phyloP scores from a whole-genome alignment of 1,140 invertebrate genomes.

The Drepana arcuata region DNA sequence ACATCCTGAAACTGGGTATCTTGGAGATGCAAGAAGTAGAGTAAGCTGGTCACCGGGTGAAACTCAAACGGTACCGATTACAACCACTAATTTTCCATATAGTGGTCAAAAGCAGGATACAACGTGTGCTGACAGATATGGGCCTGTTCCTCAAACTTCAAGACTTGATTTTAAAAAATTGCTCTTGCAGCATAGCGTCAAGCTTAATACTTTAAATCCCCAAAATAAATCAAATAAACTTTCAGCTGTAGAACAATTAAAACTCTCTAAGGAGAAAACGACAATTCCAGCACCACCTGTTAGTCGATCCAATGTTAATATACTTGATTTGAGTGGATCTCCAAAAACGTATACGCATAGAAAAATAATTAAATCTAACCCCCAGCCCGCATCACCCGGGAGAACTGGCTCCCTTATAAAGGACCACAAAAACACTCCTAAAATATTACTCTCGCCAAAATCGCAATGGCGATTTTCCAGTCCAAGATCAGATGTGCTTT shows the following conservation, averaged over 20 bases:
- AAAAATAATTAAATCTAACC: slow-evolving; percentile 70
- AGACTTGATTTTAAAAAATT: slow-evolving; percentile 87
- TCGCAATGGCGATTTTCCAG: slow-evolving; percentile 81
- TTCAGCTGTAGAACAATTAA: slow-evolving; percentile 88
- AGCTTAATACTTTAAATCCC: slow-evolving; percentile 71
- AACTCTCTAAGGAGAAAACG: slow-evolving; percentile 77
- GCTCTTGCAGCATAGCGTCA: slow-evolving; percentile 79
- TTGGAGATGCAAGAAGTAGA: slow-evolving; percentile 67
- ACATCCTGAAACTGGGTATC: slow-evolving; percentile 73
- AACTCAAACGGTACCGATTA: slow-evolving; percentile 29
- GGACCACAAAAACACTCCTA: slow-evolving; percentile 73
- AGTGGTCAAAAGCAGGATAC: slow-evolving; percentile 68
- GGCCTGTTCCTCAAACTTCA: slow-evolving; percentile 77
- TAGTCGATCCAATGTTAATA: slow-evolving; percentile 69
- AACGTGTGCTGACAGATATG: slow-evolving; percentile 73
- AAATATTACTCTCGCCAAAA: slow-evolving; percentile 79
- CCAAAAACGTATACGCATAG: slow-evolving; percentile 77
- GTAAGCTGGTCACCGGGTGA: slow-evolving; percentile 71
- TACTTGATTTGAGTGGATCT: slow-evolving; percentile 77
- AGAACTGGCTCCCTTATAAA: slow-evolving; percentile 63
- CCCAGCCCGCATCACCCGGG: slow-evolving; percentile 71
- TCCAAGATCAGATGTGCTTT: slow-evolving; percentile 84
- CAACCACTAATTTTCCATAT: slow-evolving; percentile 22
- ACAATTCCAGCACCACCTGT: slow-evolving; percentile 40
- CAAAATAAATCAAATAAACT: slow-evolving; percentile 75